These are phyloP conservation scores for Sebastiscus albofasciatus DNA, from an alignment of 2,797 vertebrate genomes.

Conservation along the genomic window DNA sequence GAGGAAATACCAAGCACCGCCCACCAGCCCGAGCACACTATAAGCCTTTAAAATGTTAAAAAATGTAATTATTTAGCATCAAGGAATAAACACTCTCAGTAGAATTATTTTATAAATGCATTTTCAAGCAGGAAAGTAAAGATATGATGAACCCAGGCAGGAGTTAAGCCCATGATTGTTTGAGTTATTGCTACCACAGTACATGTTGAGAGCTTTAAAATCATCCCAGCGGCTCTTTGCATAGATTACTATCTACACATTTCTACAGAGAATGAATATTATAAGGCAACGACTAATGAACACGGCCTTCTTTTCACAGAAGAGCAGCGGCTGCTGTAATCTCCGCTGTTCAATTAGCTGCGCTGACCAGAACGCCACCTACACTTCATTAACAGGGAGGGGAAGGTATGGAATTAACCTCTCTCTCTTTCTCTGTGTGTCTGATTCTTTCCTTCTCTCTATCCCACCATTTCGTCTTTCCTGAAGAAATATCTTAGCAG, in stretches of 20 bases:
- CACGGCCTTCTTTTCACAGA: constrained; percentile 68
- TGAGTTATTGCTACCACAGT: constrained; percentile 35
- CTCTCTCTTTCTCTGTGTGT: background rate
- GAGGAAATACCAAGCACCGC: too few relatives aligned
- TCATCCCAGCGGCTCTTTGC: constrained; percentile 34
- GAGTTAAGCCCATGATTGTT: background rate
- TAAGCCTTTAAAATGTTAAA: background rate
- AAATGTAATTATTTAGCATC: background rate
- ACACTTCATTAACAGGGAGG: constrained; percentile 75
- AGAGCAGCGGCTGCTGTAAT: constrained; percentile 70
- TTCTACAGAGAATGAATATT: constrained; percentile 71
- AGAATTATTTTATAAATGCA: background rate
- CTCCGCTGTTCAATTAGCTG: constrained; percentile 78
- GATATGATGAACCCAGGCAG: background rate
- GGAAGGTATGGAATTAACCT: constrained; percentile 64
- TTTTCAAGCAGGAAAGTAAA: background rate
- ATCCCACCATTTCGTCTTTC: constrained; percentile 26
- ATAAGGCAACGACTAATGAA: constrained; percentile 70
- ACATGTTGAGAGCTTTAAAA: constrained; percentile 27
- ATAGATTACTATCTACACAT: constrained; percentile 64
- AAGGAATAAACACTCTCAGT: background rate
- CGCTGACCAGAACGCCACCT: constrained; percentile 65
- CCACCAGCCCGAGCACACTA: too few relatives aligned
- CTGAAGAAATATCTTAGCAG: constrained; percentile 54
- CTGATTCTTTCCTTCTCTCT: background rate